These are phyloP conservation scores for Anolis carolinensis DNA, from an alignment of 2,113 vertebrate species.

Conservation along the genomic window DNA sequence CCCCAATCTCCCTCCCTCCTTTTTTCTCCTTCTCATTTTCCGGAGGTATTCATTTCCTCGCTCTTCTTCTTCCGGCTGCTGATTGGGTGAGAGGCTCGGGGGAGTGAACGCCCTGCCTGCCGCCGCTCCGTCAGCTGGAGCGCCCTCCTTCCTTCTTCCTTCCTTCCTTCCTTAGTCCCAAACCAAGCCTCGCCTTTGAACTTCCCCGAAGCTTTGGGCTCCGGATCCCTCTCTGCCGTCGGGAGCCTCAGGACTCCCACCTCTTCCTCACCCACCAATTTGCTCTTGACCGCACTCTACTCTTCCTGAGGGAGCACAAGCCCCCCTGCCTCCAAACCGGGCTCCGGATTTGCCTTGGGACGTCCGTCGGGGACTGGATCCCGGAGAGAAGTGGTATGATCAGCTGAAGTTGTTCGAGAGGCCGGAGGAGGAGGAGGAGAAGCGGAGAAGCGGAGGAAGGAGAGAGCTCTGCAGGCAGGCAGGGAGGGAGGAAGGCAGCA, in stretches of 20 bases:
- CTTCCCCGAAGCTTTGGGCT: slow-evolving; percentile 88
- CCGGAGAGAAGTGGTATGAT: slow-evolving; percentile 81
- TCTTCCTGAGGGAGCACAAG: too few species aligned
- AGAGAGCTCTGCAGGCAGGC: background rate
- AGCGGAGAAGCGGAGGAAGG: background rate
- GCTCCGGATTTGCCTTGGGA: slow-evolving; percentile 58
- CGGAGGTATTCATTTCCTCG: slow-evolving; percentile 41
- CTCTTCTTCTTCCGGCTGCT: slow-evolving; percentile 76
- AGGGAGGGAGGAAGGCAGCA: slow-evolving; percentile 28
- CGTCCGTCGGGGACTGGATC: slow-evolving; percentile 30
- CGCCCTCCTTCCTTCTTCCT: slow-evolving; percentile 51
- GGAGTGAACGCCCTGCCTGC: slow-evolving; percentile 91
- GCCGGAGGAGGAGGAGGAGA: slow-evolving; percentile 16
- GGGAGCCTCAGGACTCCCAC: too few species aligned
- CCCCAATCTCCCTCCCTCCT: slow-evolving; percentile 8
- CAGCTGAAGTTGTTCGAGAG: slow-evolving; percentile 66
- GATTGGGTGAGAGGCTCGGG: slow-evolving; percentile 89
- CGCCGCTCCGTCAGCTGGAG: slow-evolving; percentile 92
- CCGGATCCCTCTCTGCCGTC: slow-evolving; percentile 70
- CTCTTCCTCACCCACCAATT: too few species aligned
- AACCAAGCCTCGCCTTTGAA: slow-evolving; percentile 93
- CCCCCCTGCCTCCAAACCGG: slow-evolving; percentile 76
- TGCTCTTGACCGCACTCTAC: too few species aligned
- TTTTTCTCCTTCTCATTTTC: slow-evolving; percentile 14
- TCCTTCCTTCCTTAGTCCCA: slow-evolving; percentile 62